phyloP scores from a whole-genome alignment of 1,140 invertebrate species.

The Drosophila mojavensis region DNA sequence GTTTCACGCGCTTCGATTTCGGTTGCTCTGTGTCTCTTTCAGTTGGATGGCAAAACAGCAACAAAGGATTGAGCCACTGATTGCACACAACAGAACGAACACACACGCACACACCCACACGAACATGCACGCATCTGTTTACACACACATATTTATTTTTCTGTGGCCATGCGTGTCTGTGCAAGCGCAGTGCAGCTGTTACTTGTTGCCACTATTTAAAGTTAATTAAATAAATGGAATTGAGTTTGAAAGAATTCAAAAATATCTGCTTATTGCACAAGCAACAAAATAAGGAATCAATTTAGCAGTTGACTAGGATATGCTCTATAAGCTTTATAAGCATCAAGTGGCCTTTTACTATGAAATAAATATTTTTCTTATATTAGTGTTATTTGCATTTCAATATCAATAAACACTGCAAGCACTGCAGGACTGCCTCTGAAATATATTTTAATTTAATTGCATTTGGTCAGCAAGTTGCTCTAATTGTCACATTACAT shows the following conservation, averaged over 20 bases:
- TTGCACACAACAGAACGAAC: slow-evolving; percentile 1
- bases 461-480: too few relatives aligned
- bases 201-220: slow-evolving; percentile 49
- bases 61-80: slow-evolving; percentile 5
- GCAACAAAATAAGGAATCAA: background rate
- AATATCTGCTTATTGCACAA: slow-evolving; percentile 1
- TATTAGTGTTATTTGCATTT: too few relatives aligned
- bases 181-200: slow-evolving; percentile 19
- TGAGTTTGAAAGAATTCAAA: slow-evolving; percentile 30
- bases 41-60: background rate
- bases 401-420: too few relatives aligned
- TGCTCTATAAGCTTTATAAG: too few relatives aligned
- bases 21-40: background rate
- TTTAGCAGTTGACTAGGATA: background rate
- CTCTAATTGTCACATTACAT: too few relatives aligned
- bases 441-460: too few relatives aligned
- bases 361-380: too few relatives aligned
- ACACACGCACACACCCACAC: too few relatives aligned
- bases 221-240: slow-evolving; percentile 63
- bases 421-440: too few relatives aligned
- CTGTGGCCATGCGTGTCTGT: background rate
- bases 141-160: slow-evolving; percentile 16
- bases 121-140: background rate
- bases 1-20: slow-evolving; percentile 33
- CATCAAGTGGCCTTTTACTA: too few relatives aligned